phyloP scores from a whole-genome alignment of 2,113 vertebrate species.

The Ancistrus triradiatus region DNA sequence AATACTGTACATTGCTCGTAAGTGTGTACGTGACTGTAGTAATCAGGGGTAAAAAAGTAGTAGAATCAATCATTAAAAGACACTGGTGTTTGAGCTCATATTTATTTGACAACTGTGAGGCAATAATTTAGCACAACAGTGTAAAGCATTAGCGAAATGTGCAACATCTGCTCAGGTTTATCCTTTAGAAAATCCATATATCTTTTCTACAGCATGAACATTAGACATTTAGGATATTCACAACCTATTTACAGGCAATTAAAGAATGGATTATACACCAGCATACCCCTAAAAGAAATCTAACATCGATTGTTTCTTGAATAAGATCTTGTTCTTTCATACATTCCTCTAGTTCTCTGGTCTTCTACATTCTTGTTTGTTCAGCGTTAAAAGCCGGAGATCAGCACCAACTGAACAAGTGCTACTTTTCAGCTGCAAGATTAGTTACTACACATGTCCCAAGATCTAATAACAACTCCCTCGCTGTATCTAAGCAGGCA shows the following conservation, averaged over 20 bases:
- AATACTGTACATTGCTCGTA: too few species aligned
- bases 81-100: constrained; percentile 59
- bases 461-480: too few species aligned
- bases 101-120: constrained; percentile 89
- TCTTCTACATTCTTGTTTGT: constrained; percentile 1
- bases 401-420: neutral
- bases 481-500: too few species aligned
- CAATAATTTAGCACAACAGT: constrained; percentile 97
- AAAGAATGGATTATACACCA: too few species aligned
- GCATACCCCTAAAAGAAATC: too few species aligned
- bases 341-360: neutral
- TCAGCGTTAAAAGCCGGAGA: neutral
- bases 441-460: too few species aligned
- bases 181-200: constrained; percentile 82
- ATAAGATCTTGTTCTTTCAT: constrained; percentile 1
- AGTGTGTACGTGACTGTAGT: neutral
- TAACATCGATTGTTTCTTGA: neutral
- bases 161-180: constrained; percentile 82
- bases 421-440: neutral
- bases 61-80: constrained; percentile 3
- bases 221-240: constrained; percentile 86
- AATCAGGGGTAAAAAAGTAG: neutral
- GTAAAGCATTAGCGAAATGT: constrained; percentile 94
- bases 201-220: constrained; percentile 92
- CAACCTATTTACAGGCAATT: constrained; percentile 94